Base-by-base conservation (phyloP, 2,888 invertebrate species). In the Marasmarcha lunaedactyla region DNA sequence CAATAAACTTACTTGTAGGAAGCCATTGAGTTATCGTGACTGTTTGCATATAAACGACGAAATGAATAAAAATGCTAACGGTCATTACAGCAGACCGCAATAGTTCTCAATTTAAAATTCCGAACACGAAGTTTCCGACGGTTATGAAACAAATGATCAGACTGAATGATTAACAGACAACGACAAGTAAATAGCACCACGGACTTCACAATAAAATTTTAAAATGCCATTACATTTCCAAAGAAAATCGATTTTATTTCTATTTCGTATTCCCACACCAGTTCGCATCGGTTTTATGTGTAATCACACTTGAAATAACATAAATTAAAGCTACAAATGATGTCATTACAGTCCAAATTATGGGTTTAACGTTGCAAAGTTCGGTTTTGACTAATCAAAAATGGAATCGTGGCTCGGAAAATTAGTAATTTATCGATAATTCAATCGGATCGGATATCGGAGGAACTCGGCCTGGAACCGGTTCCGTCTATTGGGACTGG, bases 381-480 rank as follows among this genome's bases (percentile, higher is more conserved):
- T 20, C 20, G 20, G 4, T 5, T 20, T 20, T 20, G 20, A 20
- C 20, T 20, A 20, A 20, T 20, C 20, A 20, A 20, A 20, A 20
- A 20, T 20, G 20, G 20, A 20, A 39, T 37, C 42, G 36, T 30
- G 30, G 30, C n/a, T 7, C 30, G 10, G n/a, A 25, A 25, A 30
- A 30, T 30, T 30, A 7, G 2, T 10, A 30, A 30, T 30, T 50
- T 63, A 63, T 63, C 59, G 59, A 63, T 59, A 59, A 61, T 63
- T 63, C 55, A 58, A 65, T 65, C 59, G 53, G 52, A 55, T 51
- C 49, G 50, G 61, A 44, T 47, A 51, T 50, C 50, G 37, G 40
- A 35, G 36, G 52, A 51, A 59, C 52, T 55, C 49, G 50, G 50
- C n/a, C 54, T 50, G 46, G 45, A 70, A 73, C 71, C 68, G 66